Percentiles rank a stretch among this genome's conserved stretches.
Conservation (phyloP, 1,140 invertebrate species). For the Pseudomyrmex pallidus region DNA sequence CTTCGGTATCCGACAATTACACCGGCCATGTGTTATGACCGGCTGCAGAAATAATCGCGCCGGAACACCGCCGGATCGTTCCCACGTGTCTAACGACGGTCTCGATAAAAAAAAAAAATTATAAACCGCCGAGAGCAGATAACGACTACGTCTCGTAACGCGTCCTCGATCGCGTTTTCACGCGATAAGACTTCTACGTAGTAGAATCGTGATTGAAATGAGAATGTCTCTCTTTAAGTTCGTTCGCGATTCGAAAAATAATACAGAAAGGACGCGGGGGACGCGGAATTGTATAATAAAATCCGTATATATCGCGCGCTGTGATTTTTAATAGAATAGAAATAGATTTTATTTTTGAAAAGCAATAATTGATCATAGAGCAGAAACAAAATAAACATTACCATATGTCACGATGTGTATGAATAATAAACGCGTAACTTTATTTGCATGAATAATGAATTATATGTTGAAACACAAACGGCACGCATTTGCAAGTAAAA, state of each 20-base stretch:
- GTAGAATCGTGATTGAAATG: not conserved
- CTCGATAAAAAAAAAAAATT: not conserved
- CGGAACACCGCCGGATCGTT: not conserved
- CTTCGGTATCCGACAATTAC: conserved; percentile 56
- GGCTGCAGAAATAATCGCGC: conserved; percentile 32
- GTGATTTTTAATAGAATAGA: not conserved
- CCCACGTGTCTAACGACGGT: not conserved
- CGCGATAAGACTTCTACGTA: conserved; percentile 12
- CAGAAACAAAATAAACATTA: conserved; percentile 3
- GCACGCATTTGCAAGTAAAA: not conserved
- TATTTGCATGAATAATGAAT: conserved; percentile 14
- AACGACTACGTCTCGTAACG: not conserved
- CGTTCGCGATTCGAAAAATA: not conserved
- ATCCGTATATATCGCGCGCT: not conserved
- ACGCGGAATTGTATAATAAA: not conserved
- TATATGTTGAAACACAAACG: not conserved
- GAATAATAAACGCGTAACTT: not conserved
- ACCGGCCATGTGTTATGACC: conserved; percentile 9
- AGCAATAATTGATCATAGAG: not conserved
- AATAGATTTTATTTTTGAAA: conserved; percentile 6
- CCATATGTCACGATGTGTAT: not conserved
- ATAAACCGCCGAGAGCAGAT: not conserved
- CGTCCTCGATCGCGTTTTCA: not conserved
- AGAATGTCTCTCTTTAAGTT: not conserved
- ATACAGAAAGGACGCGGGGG: not conserved